These are phyloP conservation scores for Bagarius yarrelli DNA, from an alignment of 2,113 vertebrate species.

Conservation along the genomic window DNA sequence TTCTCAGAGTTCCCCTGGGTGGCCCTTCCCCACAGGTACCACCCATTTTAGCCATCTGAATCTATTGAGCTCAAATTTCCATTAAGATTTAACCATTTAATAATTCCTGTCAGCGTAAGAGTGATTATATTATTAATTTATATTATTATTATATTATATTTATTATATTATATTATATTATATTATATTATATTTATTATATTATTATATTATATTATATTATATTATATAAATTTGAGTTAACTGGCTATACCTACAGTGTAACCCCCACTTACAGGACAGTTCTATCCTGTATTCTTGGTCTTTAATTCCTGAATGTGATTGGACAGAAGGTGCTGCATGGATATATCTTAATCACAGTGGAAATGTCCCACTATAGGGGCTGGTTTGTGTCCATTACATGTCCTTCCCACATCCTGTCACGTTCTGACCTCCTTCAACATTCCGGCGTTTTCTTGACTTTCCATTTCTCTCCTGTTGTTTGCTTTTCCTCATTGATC, in stretches of 20 bases:
- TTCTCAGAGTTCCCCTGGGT: not conserved
- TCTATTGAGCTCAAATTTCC: not conserved
- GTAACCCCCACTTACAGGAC: not conserved
- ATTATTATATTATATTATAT: not conserved
- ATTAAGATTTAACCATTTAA: not conserved
- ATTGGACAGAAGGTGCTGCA: not conserved
- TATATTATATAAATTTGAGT: no score
- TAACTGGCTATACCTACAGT: not conserved
- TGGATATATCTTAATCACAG: no score
- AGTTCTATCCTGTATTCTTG: not conserved
- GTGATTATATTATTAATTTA: not conserved
- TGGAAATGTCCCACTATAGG: not conserved
- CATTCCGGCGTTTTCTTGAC: no score
- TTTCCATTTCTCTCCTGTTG: no score
- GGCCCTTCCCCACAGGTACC: not conserved
- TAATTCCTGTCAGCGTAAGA: not conserved
- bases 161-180: slow-evolving; percentile 12
- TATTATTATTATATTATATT: not conserved
- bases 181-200: slow-evolving; percentile 2
- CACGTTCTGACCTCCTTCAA: not conserved
- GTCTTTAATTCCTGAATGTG: not conserved
- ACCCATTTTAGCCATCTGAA: slow-evolving; percentile 15
- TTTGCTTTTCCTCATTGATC: no score
- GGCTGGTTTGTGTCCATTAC: not conserved
- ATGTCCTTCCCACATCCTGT: not conserved